phyloP scores from a whole-genome alignment of 1,140 invertebrate species.

The Arion vulgaris region DNA sequence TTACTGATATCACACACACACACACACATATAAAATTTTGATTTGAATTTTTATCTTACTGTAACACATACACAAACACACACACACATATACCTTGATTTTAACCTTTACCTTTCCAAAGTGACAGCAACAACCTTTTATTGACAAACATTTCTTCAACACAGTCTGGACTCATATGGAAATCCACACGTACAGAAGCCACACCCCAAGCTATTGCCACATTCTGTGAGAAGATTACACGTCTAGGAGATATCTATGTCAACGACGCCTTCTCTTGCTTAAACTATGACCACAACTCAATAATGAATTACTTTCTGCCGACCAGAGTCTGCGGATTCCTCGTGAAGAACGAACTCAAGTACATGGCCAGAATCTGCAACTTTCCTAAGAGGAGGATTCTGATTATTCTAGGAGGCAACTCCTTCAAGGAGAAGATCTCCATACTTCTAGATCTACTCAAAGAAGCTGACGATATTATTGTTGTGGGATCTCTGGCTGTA shows the following conservation, averaged over 20 bases:
- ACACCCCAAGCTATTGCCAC: constrained; percentile 8
- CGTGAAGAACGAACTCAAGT: constrained; percentile 33
- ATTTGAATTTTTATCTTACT: too few relatives aligned
- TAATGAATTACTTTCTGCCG: neutral
- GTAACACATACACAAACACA: too few relatives aligned
- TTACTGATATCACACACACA: too few relatives aligned
- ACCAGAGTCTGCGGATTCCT: constrained; percentile 19
- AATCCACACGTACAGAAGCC: neutral
- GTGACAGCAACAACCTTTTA: neutral
- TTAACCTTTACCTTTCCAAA: too few relatives aligned
- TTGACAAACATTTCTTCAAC: neutral
- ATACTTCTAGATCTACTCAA: neutral
- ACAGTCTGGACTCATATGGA: neutral
- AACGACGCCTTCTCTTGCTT: constrained; percentile 23
- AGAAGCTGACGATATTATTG: constrained; percentile 14
- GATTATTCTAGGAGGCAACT: neutral
- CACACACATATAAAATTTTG: too few relatives aligned
- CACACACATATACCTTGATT: too few relatives aligned
- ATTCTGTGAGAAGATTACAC: constrained; percentile 14
- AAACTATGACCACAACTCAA: neutral
- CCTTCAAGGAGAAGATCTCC: neutral
- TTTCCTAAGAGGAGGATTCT: neutral
- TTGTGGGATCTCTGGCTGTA: neutral
- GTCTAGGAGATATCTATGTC: constrained; percentile 19
- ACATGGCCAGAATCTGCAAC: constrained; percentile 16